Percentiles rank a stretch among this genome's conserved stretches.
These are phyloP conservation scores for Limnephilus marmoratus DNA, from an alignment of 2,888 invertebrate species.

Conservation along the genomic window DNA sequence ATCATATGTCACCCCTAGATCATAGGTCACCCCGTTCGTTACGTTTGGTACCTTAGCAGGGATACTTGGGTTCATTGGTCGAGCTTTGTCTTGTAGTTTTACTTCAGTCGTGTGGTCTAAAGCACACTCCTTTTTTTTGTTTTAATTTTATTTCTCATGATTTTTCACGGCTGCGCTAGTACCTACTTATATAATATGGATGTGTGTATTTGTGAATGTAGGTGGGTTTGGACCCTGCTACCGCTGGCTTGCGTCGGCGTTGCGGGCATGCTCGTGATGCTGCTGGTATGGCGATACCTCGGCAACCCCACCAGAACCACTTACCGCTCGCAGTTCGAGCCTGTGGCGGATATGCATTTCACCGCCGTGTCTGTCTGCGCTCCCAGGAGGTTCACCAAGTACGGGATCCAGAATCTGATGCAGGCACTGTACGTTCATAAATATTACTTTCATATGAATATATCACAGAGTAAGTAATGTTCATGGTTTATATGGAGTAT, in stretches of 20 bases:
- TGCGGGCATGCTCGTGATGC: conserved; percentile 70
- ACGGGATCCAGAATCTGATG: conserved; percentile 67
- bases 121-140: too few species aligned
- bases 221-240: conserved; percentile 69
- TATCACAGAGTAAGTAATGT: too few species aligned
- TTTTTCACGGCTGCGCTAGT: too few species aligned
- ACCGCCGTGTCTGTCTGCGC: conserved; percentile 72
- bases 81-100: too few species aligned
- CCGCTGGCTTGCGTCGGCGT: conserved; percentile 67
- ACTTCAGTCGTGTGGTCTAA: too few species aligned
- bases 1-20: too few species aligned
- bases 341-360: conserved; percentile 69
- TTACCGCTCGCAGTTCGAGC: conserved; percentile 69
- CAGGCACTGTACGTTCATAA: conserved; percentile 66
- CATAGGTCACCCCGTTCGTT: too few species aligned
- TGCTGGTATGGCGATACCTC: conserved; percentile 70
- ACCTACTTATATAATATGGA: too few species aligned
- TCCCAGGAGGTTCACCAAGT: conserved; percentile 67
- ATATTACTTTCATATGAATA: neutral
- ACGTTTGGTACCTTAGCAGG: too few species aligned
- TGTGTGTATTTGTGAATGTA: conserved; percentile 60
- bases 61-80: too few species aligned
- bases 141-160: too few species aligned
- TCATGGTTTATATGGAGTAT: too few species aligned
- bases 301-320: conserved; percentile 70